Evolutionary conservation across 2,797 vertebrate genomes (phyloP).

Genomic region (Etheostoma perlongum): DNA sequence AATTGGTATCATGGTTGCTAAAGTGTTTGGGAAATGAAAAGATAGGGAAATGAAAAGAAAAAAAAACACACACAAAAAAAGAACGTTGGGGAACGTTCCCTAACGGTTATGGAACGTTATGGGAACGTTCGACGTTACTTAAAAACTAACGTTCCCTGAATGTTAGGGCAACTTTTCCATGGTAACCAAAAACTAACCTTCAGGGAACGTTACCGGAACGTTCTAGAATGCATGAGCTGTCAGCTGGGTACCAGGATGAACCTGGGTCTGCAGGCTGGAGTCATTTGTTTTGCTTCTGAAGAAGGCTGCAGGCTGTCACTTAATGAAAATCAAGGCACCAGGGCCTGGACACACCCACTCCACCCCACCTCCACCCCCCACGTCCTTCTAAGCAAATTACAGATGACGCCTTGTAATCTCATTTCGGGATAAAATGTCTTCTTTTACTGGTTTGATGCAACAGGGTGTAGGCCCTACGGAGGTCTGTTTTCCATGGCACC

Average conservation of each 20-base stretch:
- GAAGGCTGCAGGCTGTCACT: conserved; percentile 10
- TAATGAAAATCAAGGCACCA: conserved; percentile 10
- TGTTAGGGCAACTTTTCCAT: too few relatives aligned
- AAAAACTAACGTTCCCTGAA: too few relatives aligned
- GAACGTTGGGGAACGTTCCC: too few relatives aligned
- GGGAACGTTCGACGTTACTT: too few relatives aligned
- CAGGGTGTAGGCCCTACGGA: neutral
- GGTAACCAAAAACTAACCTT: too few relatives aligned
- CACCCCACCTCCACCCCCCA: neutral
- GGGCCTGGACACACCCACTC: conserved; percentile 26
- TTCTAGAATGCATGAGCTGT: rapidly evolving
- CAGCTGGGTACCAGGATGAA: neutral
- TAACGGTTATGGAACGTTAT: too few relatives aligned
- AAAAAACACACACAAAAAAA: too few relatives aligned
- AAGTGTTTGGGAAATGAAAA: too few relatives aligned
- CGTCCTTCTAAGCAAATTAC: conserved; percentile 29
- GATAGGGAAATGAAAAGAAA: too few relatives aligned
- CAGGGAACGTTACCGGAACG: too few relatives aligned
- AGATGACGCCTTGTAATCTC: conserved; percentile 24
- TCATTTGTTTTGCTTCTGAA: neutral
- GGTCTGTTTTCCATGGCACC: neutral
- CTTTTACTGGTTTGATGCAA: conserved; percentile 10
- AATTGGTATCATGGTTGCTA: too few relatives aligned
- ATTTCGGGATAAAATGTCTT: neutral
- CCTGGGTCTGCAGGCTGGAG: neutral